phyloP scores from a whole-genome alignment of 2,113 vertebrate species.

The Vicugna pacos region DNA sequence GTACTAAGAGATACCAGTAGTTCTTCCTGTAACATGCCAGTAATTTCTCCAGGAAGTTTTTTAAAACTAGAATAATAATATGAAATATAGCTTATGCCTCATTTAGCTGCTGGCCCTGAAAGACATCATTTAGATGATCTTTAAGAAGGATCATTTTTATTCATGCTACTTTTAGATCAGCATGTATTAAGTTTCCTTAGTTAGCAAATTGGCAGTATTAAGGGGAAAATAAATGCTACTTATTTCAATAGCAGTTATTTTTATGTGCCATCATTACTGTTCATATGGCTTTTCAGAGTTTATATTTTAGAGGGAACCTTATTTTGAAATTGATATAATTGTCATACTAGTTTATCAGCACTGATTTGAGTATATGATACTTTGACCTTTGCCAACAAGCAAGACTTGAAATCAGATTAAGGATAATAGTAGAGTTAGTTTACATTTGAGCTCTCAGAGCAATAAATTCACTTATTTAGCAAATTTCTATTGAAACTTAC shows the following conservation, averaged over 20 bases:
- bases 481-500: background rate
- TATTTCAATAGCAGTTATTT: background rate
- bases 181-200: background rate
- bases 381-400: conserved; percentile 22
- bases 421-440: background rate
- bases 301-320: background rate
- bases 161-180: background rate
- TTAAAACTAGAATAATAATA: background rate
- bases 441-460: background rate
- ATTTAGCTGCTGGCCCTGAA: background rate
- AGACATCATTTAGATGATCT: background rate
- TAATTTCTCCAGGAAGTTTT: conserved; percentile 11
- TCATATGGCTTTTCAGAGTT: conserved; percentile 28
- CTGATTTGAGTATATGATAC: background rate
- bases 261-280: background rate
- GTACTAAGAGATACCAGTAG: background rate
- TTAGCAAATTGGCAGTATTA: background rate
- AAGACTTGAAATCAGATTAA: conserved; percentile 45
- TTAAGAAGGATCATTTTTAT: conserved; percentile 17
- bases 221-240: background rate
- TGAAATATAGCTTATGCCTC: background rate
- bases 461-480: conserved; percentile 2
- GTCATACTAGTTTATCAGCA: conserved; percentile 16
- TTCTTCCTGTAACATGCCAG: background rate
- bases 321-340: conserved; percentile 37